phyloP scores from a whole-genome alignment of 1,140 invertebrate species.

The Colletes gigas region DNA sequence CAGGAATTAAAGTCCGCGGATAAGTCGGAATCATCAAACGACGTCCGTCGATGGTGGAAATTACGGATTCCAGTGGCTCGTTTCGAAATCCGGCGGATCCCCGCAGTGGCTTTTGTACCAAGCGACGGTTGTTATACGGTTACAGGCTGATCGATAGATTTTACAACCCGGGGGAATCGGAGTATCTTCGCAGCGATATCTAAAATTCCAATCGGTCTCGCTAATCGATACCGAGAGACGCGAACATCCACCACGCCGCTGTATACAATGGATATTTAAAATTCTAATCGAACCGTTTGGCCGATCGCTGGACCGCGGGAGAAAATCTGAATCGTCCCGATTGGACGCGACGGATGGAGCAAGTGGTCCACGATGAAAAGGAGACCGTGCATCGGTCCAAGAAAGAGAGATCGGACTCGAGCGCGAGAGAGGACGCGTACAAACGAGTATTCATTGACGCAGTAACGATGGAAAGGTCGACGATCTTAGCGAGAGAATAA shows the following conservation, averaged over 20 bases:
- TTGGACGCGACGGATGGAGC: background rate
- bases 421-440: background rate
- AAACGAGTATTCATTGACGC: constrained; percentile 3
- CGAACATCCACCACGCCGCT: background rate
- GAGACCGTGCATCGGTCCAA: background rate
- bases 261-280: constrained; percentile 46
- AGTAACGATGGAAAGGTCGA: background rate
- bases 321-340: constrained; percentile 8
- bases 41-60: constrained; percentile 1
- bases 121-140: constrained; percentile 8
- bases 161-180: background rate
- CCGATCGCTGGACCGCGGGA: background rate
- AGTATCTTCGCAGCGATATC: constrained; percentile 21
- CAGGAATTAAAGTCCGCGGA: background rate
- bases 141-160: background rate
- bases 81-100: constrained; percentile 7
- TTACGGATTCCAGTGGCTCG: constrained; percentile 2
- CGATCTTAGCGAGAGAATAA: background rate
- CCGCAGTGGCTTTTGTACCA: constrained; percentile 10
- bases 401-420: background rate
- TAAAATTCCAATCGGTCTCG: constrained; percentile 32
- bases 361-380: background rate
- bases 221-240: constrained; percentile 20
- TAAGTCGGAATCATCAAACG: background rate
- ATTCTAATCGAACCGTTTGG: constrained; percentile 44